Base-by-base conservation (phyloP, 2,888 invertebrate genomes). In the Lumbricus terrestris region DNA sequence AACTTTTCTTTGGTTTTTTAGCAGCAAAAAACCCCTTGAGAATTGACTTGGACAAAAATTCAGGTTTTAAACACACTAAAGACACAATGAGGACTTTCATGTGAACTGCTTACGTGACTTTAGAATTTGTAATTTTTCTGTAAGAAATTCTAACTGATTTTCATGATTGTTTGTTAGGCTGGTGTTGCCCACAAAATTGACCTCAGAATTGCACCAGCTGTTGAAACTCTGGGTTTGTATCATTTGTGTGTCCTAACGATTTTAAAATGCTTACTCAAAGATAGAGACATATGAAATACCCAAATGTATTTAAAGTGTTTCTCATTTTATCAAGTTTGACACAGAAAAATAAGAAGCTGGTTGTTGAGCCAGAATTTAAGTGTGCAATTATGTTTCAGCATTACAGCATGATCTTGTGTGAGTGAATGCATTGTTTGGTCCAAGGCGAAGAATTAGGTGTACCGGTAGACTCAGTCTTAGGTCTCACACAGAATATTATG, bases 101-200 rank as follows among this genome's bases (percentile, higher is more conserved):
- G n/a, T 69, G n/a, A 13, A 69, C n/a, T 69, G 0, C 69, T 69
- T 2, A 69, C 29, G 69, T 69, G 69, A n/a, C n/a, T 11, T 69
- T n/a, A n/a, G n/a, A 69, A 23, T 47, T 15, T 23, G 20, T 47
- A 20, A 1, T n/a, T 23, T 47, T 47, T 69, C 8, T 69, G 47
- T 20, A 16, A 47, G 47, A 69, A 69, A 69, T 69, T 29, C 29
- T 29, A 54, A 69, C 29, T 69, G 69, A n/a, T 69, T n/a, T 16
- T n/a, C n/a, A n/a, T 69, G n/a, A 69, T 69, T 69, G 34, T 85
- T 85, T 85, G n/a, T 33, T 91, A 94, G 92, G 94, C 93, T 47
- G 94, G 94, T 5, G 93, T 94, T 38, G 91, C 90, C 13, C 54
- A 93, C 40, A 94, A 94, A 91, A 93, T 94, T 90, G 92, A 93